Percentiles rank a stretch among this genome's conserved stretches.
These are phyloP conservation scores for Xenops minutus DNA, from an alignment of 2,797 vertebrate species.

Conservation along the genomic window DNA sequence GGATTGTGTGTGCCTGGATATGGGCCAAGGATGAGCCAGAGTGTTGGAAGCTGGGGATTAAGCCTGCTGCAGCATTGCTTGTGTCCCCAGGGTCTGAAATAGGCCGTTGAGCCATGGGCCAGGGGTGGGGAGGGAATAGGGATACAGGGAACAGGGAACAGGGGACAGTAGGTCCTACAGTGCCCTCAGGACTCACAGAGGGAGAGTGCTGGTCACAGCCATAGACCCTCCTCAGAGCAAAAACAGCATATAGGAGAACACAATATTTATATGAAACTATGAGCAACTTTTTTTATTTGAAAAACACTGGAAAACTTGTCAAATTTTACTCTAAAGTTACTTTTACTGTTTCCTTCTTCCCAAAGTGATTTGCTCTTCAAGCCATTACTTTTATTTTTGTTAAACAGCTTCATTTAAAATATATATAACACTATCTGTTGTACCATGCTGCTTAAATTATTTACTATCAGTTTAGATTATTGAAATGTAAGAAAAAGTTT, in stretches of 20 bases:
- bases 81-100: neutral
- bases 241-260: neutral
- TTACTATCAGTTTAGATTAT: neutral
- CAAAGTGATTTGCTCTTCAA: neutral
- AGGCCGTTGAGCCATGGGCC: rapidly evolving
- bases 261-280: neutral
- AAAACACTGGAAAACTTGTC: neutral
- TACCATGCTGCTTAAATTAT: conserved; percentile 31
- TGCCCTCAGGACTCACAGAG: neutral
- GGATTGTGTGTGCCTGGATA: neutral
- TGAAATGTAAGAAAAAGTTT: conserved; percentile 10
- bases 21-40: rapidly evolving
- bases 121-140: too few relatives aligned
- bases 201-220: neutral
- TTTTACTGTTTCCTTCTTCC: neutral
- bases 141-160: too few relatives aligned
- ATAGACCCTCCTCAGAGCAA: neutral
- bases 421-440: neutral
- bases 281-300: neutral
- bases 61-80: rapidly evolving
- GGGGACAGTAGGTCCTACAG: rapidly evolving
- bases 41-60: rapidly evolving
- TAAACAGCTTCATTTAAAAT: conserved; percentile 1
- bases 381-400: neutral
- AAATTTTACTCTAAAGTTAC: neutral